phyloP scores from a whole-genome alignment of 2,113 vertebrate species.

The Dipodomys spectabilis region DNA sequence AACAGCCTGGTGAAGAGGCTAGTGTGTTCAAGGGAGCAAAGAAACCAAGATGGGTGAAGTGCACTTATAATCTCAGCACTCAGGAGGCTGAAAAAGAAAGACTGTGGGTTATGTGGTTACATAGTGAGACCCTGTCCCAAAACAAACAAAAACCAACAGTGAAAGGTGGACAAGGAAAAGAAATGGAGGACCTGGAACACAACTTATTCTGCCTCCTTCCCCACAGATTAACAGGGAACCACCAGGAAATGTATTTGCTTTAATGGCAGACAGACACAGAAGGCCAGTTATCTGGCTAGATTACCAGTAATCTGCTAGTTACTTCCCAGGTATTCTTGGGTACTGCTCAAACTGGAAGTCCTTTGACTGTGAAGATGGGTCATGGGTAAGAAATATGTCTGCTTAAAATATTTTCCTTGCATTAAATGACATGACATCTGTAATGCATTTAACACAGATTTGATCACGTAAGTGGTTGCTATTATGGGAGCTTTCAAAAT shows the following conservation, averaged over 20 bases:
- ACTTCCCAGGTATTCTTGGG: neutral
- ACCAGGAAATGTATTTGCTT: neutral
- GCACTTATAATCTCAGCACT: neutral
- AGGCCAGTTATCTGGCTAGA: too few relatives aligned
- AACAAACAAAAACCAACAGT: neutral
- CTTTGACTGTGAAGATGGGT: neutral
- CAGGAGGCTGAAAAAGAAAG: neutral
- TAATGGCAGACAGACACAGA: neutral
- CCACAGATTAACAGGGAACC: neutral
- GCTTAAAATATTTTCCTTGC: neutral
- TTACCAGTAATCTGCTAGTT: neutral
- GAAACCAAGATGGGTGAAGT: neutral
- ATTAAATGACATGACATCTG: neutral
- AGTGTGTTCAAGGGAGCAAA: neutral
- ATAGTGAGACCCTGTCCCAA: neutral
- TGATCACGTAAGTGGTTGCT: neutral
- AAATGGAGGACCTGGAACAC: neutral
- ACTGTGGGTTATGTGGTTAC: neutral
- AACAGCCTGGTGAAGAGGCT: neutral
- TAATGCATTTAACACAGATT: neutral
- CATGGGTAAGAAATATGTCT: neutral
- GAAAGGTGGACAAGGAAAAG: neutral
- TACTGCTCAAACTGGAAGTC: neutral
- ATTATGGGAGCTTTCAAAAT: neutral
- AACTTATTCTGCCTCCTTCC: neutral